Base-by-base conservation (phyloP, 2,113 vertebrate genomes). In the Callipepla squamata region DNA sequence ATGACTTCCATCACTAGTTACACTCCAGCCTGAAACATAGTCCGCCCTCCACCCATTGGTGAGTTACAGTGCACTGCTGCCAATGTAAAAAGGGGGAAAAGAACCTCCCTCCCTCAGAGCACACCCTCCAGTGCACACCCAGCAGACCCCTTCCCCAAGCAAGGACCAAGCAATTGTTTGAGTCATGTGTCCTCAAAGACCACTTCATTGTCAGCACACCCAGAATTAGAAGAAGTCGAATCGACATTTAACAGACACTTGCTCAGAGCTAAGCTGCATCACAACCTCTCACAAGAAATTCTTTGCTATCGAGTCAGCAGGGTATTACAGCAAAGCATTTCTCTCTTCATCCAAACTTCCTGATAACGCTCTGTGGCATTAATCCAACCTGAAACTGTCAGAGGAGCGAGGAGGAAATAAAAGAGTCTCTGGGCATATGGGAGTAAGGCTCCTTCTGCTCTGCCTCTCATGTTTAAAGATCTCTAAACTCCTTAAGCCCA, bases 61-160 rank as follows among this genome's bases (percentile, higher is more conserved):
- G 4, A 25, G 62, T 44, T 3, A 53, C 28, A 2, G 28, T 30
- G n/a, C 1, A 0, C 66, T 21, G 57, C 4, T 2, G 11, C 51
- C 8, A 25, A 14, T 0, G 0, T 42, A 11, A 28, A 67, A 42
- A 62, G 80, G 8, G 0, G 53, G 83, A 72, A 40, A 63, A 40
- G 61, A 91, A 45, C 38, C 58, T 44, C 42, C 57, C 51, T 47
- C 61, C 18, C 61, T 6, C 44, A 9, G 36, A 45, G 38, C 47
- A 73, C 40, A 42, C 6, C 34, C 44, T 5, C 30, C 28, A 0
- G 3, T 2, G 28, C 16, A 26, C 0, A 3, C 48, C 67, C 16
- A 21, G 34, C 66, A 51, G 30, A 8, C 7, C 40, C 23, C 38
- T 15, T 22, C 45, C 45, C 75, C 48, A 47, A 8, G 36, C 22